Evolutionary conservation across 2,888 invertebrate species (phyloP).

Genomic region (Eurytoma californica): DNA sequence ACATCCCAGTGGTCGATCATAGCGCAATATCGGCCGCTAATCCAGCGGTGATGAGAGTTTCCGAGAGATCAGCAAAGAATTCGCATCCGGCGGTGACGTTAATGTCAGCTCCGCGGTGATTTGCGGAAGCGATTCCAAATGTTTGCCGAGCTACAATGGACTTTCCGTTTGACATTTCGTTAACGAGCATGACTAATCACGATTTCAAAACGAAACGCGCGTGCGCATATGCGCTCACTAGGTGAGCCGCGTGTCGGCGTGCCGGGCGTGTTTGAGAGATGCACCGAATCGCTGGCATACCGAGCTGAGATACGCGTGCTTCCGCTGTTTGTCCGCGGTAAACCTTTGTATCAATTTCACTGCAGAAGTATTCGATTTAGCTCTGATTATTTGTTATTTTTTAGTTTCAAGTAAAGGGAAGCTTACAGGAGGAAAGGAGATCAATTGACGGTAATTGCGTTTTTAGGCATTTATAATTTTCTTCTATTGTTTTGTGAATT

Average conservation of each 20-base stretch:
- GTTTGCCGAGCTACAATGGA: conserved; percentile 15
- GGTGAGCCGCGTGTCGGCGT: conserved; percentile 33
- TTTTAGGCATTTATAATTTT: too few species aligned
- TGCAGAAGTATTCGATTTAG: background rate
- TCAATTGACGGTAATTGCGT: too few species aligned
- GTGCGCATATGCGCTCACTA: background rate
- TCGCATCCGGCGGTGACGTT: background rate
- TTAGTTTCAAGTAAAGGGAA: too few species aligned
- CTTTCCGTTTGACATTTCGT: conserved; percentile 29
- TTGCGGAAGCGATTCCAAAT: background rate
- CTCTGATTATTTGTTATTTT: too few species aligned
- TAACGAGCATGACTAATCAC: conserved; percentile 37
- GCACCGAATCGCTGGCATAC: conserved; percentile 32
- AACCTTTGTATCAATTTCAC: background rate
- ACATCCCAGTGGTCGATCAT: too few species aligned
- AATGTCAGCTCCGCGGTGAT: background rate
- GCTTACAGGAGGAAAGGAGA: too few species aligned
- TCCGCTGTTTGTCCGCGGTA: conserved; percentile 7
- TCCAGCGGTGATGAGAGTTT: background rate
- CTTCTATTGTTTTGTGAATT: too few species aligned
- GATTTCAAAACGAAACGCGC: conserved; percentile 25
- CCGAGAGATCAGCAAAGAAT: background rate
- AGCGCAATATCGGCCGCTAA: background rate
- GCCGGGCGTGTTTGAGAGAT: conserved; percentile 37
- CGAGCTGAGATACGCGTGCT: conserved; percentile 19